These are phyloP conservation scores for Bathynomus jamesi DNA, from an alignment of 1,140 invertebrate species.

Conservation along the genomic window DNA sequence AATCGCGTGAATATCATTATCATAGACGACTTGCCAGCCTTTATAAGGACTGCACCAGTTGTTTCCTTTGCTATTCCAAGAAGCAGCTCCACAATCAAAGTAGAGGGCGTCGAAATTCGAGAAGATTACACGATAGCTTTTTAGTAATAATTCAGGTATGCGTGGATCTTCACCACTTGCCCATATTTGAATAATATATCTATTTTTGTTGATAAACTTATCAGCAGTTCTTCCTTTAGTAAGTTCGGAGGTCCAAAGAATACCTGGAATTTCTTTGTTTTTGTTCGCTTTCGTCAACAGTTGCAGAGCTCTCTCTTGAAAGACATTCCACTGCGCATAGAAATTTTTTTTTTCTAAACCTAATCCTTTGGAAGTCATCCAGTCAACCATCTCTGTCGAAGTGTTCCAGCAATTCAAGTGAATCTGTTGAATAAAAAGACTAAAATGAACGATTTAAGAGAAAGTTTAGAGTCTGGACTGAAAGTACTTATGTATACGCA, in stretches of 20 bases:
- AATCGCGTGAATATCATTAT: slow-evolving; percentile 59
- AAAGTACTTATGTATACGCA: no score
- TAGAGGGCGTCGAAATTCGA: slow-evolving; percentile 77
- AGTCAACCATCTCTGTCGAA: slow-evolving; percentile 55
- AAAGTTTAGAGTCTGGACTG: no score
- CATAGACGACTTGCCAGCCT: slow-evolving; percentile 76
- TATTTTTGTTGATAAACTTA: slow-evolving; percentile 55
- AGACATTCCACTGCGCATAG: slow-evolving; percentile 59
- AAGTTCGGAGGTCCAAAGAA: slow-evolving; percentile 73
- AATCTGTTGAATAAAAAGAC: no score
- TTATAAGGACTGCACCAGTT: slow-evolving; percentile 71
- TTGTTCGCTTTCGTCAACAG: slow-evolving; percentile 49
- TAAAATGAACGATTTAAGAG: no score
- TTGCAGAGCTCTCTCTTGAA: slow-evolving; percentile 50
- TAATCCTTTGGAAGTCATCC: slow-evolving; percentile 58
- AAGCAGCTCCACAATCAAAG: slow-evolving; percentile 73
- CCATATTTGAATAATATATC: slow-evolving; percentile 62
- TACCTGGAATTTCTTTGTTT: slow-evolving; percentile 13
- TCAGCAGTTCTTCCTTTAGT: slow-evolving; percentile 58
- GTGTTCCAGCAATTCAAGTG: slow-evolving; percentile 68
- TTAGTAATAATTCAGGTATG: slow-evolving; percentile 56
- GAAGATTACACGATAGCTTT: slow-evolving; percentile 64
- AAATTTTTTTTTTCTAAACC: slow-evolving; percentile 49
- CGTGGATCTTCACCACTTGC: slow-evolving; percentile 48
- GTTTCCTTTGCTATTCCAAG: slow-evolving; percentile 56